Conservation (phyloP, 2,888 invertebrate species). For the Limnephilus rhombicus region DNA sequence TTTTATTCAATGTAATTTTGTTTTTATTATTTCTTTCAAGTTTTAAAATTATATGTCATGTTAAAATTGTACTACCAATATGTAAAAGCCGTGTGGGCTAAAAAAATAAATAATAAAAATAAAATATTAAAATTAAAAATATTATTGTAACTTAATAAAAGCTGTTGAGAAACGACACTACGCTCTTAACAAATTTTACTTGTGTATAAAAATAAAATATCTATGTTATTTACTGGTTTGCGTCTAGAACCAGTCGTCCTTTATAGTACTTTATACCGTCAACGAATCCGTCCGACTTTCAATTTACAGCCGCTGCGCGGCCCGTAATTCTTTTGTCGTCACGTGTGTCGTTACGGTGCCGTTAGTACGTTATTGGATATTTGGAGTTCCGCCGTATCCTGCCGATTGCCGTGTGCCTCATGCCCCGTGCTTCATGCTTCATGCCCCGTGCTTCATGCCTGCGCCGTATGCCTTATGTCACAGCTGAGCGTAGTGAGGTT, state of each 20-base stretch:
- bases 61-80: no score
- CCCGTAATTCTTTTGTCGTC: constrained; percentile 36
- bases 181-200: no score
- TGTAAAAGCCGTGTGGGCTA: no score
- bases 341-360: constrained; percentile 36
- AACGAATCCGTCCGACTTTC: constrained; percentile 22
- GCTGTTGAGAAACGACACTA: no score
- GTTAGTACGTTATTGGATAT: constrained; percentile 46
- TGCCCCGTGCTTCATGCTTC: background rate
- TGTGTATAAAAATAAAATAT: background rate
- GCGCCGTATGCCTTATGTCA: background rate
- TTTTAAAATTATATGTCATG: no score
- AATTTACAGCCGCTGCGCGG: constrained; percentile 37
- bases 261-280: background rate
- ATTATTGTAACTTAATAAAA: no score
- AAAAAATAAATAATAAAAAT: no score
- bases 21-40: no score
- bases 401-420: background rate
- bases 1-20: no score
- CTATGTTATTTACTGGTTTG: background rate
- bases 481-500: background rate
- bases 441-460: background rate
- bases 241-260: background rate
- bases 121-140: no score
- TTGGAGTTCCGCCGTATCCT: constrained; percentile 8